A percentile compares a stretch with the other conserved stretches of the same genome.
phyloP scores from a whole-genome alignment of 2,797 vertebrate species.

The Anisognathus igniventris region DNA sequence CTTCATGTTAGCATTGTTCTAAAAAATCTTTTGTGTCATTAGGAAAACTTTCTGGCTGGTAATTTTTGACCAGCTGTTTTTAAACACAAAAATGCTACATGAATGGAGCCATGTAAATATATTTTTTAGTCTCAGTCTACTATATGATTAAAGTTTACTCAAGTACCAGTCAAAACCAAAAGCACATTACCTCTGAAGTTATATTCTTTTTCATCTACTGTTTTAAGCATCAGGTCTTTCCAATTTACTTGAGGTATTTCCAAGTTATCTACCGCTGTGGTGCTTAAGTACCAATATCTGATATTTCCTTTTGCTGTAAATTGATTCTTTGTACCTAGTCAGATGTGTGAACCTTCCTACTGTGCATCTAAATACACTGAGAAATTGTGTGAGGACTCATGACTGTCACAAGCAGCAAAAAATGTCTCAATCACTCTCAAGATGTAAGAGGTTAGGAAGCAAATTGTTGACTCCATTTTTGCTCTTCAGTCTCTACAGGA shows the following conservation, averaged over 20 bases:
- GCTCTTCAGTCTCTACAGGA: not conserved
- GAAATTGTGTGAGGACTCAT: not conserved
- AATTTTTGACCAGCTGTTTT: not conserved
- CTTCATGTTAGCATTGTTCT: accelerated
- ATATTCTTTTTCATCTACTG: not conserved
- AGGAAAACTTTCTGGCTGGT: not conserved
- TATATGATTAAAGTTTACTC: not conserved
- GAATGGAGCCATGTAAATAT: not conserved
- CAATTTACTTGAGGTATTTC: not conserved
- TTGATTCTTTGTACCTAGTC: conserved; percentile 21
- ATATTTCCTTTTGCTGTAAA: not conserved
- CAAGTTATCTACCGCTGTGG: not conserved
- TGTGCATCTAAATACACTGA: not conserved
- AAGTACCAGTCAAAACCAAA: not conserved
- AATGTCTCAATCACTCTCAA: not conserved
- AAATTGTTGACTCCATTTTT: not conserved
- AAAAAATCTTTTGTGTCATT: not conserved
- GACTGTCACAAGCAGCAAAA: not conserved
- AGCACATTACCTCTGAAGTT: not conserved
- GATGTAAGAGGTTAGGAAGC: not conserved
- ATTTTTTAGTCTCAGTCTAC: not conserved
- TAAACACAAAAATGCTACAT: not conserved
- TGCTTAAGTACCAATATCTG: not conserved
- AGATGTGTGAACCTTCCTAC: conserved; percentile 6
- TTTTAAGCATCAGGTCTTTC: not conserved